Evolutionary conservation across 2,797 vertebrate genomes (phyloP).

Genomic region (Cephalopachus bancanus): DNA sequence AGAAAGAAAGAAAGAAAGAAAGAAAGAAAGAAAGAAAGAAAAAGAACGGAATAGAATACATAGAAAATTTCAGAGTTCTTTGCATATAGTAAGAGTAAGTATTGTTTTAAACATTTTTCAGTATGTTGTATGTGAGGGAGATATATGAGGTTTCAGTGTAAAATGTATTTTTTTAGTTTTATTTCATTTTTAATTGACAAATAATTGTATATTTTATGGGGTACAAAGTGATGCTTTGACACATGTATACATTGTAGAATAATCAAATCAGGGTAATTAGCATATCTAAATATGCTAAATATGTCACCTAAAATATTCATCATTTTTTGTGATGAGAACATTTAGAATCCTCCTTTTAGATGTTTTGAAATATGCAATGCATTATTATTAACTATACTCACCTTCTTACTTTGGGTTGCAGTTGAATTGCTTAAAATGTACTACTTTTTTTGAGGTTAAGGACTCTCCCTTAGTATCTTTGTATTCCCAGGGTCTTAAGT

Average conservation of each 20-base stretch:
- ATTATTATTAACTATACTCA: background rate
- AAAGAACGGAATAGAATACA: background rate
- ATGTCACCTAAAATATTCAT: background rate
- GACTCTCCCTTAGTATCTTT: background rate
- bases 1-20: too few species aligned
- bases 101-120: background rate
- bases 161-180: background rate
- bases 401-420: conserved; percentile 30
- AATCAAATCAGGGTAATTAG: background rate
- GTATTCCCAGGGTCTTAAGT: background rate
- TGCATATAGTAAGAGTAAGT: background rate
- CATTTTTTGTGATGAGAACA: background rate
- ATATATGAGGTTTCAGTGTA: background rate
- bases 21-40: too few species aligned
- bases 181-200: background rate
- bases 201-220: background rate
- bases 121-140: background rate
- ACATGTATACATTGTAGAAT: background rate
- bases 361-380: background rate
- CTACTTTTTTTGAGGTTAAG: background rate
- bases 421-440: background rate
- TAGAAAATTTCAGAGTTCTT: background rate
- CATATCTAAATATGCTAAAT: too few species aligned
- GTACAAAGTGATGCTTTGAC: background rate
- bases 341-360: background rate